Percentiles rank a stretch among this genome's conserved stretches.
phyloP scores from a whole-genome alignment of 2,888 invertebrate species.

The Galeruca laticollis region DNA sequence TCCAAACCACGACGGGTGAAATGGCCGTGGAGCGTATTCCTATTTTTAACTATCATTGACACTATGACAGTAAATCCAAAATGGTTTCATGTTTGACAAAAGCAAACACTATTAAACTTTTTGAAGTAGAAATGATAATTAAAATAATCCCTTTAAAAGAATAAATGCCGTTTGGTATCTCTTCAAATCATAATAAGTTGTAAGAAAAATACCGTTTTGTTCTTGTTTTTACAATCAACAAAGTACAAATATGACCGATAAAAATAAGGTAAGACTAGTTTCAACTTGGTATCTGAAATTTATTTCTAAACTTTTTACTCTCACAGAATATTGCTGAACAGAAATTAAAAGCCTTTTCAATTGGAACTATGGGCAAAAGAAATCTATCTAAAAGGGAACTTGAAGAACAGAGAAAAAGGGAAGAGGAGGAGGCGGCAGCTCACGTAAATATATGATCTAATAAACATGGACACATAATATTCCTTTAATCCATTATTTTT shows the following conservation, averaged over 20 bases:
- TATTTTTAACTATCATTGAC: not conserved
- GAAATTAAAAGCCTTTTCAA: conserved; percentile 81
- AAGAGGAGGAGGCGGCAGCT: conserved; percentile 91
- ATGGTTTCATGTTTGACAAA: not conserved
- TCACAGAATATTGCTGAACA: conserved; percentile 70
- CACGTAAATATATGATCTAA: conserved; percentile 72
- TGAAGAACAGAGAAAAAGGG: conserved; percentile 88
- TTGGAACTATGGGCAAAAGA: conserved; percentile 80
- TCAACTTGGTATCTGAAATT: not conserved
- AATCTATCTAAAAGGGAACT: conserved; percentile 84
- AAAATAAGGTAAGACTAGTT: conserved; percentile 46
- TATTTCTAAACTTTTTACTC: not conserved
- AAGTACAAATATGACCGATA: conserved; percentile 46
- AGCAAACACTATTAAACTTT: not conserved
- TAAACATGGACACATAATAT: not conserved
- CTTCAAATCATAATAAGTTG: not conserved
- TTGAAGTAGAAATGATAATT: not conserved
- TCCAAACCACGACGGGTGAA: not conserved
- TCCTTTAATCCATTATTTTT: conserved; percentile 19
- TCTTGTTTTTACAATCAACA: conserved; percentile 13
- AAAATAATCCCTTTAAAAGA: not conserved
- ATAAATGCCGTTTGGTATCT: not conserved
- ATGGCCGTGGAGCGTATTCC: not conserved
- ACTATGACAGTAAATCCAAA: not conserved
- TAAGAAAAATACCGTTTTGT: not conserved